Evolutionary conservation across 2,797 vertebrate genomes (phyloP), one percentile per base, ranked within the genome.

Genomic region (Paratrypauchen microcephalus): DNA sequence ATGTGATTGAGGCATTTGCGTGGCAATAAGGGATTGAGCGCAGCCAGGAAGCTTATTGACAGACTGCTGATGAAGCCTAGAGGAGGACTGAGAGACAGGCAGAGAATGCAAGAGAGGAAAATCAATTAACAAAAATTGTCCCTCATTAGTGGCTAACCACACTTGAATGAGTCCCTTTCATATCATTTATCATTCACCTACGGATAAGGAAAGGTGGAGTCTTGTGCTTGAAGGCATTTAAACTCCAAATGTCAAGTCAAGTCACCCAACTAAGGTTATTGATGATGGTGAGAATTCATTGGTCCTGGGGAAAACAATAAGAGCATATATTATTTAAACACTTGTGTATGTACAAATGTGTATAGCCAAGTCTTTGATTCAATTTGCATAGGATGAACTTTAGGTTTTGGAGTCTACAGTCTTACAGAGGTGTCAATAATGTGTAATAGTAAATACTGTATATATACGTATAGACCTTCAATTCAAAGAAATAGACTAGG

Each of bases 1-100:
- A 89, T 92, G 90, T 93, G 91, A 94, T 93, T 91, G 91, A 94
- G 91, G 92, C 81, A 83, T 91, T 93, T 90, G 86, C 80, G 85
- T 86, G 85, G 88, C 76, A 80, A 89, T 92, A 93, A 93, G 86
- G 77, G 89, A 92, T 92, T 64, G 80, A 91, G 91, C 73, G 72
- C 41, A 69, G 88, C 88, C 58, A 66, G 76, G 70, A 66, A 89
- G 83, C 87, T 81, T 92, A 94, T 94, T 92, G 93, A 93, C 92
- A 90, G 90, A 89, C 86, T 91, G 88, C 90, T 93, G 92, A 94
- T 93, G 91, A 91, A 93, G 86, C 83, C 78, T 56, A 83, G 86
- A 79, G 79, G 65, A 75, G 28, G 58, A 21, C 39, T 18, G 68
- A 21, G 45, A 30, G 68, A 16, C 54, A 69, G 39, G 5, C 57